phyloP scores from a whole-genome alignment of 2,797 vertebrate species.

The Propithecus deckenii region DNA sequence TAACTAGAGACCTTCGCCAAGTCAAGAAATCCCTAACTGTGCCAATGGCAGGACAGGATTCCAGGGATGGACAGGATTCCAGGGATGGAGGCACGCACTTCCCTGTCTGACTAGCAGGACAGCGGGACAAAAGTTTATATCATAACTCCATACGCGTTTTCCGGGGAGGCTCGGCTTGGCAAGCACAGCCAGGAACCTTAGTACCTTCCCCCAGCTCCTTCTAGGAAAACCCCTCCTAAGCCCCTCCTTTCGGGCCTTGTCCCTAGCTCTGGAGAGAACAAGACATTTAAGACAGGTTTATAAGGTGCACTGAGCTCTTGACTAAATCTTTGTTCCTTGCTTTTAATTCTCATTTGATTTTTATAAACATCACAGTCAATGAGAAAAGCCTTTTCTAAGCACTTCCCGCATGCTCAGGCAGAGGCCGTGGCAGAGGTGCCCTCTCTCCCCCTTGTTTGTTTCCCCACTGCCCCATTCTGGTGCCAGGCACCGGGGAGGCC shows the following conservation, averaged over 20 bases:
- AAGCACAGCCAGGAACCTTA: not conserved
- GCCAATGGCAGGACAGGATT: not conserved
- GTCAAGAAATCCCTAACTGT: not conserved
- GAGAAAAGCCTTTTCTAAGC: not conserved
- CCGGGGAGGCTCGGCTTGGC: not conserved
- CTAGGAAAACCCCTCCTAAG: not conserved
- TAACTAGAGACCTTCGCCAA: not conserved
- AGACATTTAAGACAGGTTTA: not conserved
- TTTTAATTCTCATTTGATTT: conserved; percentile 2
- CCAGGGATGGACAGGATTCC: not conserved
- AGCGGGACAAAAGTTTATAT: not conserved
- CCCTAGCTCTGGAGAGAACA: not conserved
- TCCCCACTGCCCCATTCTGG: not conserved
- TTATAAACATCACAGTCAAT: not conserved
- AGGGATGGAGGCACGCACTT: not conserved
- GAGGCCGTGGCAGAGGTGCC: not conserved
- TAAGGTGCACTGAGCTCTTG: not conserved
- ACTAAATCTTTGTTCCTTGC: not conserved
- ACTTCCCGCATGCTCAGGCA: not conserved
- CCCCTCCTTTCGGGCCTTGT: not conserved
- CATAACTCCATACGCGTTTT: not conserved
- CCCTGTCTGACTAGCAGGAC: not conserved
- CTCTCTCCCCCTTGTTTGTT: not conserved
- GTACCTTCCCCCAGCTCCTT: not conserved
- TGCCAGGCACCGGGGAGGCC: not conserved